phyloP scores from a whole-genome alignment of 2,113 vertebrate species.

The Chaenocephalus aceratus region DNA sequence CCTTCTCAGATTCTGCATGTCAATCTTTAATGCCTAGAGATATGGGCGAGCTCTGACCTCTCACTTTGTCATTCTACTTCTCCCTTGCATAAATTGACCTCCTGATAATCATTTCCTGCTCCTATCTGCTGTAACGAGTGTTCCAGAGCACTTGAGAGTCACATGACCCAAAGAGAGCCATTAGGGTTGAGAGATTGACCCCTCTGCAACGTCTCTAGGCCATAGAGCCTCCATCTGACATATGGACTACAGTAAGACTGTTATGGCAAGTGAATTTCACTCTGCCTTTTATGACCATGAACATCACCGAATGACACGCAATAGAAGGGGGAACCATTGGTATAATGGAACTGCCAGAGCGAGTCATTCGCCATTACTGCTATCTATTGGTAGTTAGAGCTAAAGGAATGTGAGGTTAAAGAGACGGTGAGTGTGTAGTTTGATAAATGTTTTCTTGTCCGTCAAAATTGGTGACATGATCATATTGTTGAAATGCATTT shows the following conservation, averaged over 20 bases:
- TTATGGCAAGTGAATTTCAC: conserved; percentile 74
- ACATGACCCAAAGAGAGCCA: conserved; percentile 75
- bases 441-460: conserved; percentile 15
- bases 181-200: conserved; percentile 83
- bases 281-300: conserved; percentile 70
- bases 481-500: neutral
- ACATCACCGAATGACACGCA: conserved; percentile 67
- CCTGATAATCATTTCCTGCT: conserved; percentile 81
- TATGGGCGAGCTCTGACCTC: conserved; percentile 79
- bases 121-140: conserved; percentile 78
- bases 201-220: conserved; percentile 60
- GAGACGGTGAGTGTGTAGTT: conserved; percentile 20
- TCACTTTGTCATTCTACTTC: conserved; percentile 78
- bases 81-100: conserved; percentile 83
- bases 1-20: conserved; percentile 78
- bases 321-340: conserved; percentile 68
- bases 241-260: conserved; percentile 73
- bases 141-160: conserved; percentile 71
- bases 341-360: conserved; percentile 66
- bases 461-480: conserved; percentile 6
- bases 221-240: conserved; percentile 73
- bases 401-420: conserved; percentile 26
- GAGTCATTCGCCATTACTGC: conserved; percentile 64
- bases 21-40: conserved; percentile 83
- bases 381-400: conserved; percentile 55